Conservation (phyloP, 2,888 invertebrate genomes). For the Euplagia quadripunctaria region DNA sequence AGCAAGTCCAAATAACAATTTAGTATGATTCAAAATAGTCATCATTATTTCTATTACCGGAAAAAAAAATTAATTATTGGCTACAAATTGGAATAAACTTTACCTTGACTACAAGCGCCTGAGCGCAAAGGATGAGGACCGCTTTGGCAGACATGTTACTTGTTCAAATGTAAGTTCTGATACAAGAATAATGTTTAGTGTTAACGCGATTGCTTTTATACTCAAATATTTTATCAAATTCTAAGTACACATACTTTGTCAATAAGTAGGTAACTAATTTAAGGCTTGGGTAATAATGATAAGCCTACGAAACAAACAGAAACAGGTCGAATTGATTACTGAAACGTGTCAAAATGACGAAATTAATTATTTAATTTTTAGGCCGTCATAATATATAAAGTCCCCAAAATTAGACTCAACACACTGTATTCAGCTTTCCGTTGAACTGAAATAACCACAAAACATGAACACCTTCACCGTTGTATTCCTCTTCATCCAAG, state of each 20-base stretch:
- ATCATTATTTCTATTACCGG: too few relatives aligned
- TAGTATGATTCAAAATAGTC: too few relatives aligned
- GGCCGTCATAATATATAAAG: not conserved
- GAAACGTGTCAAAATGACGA: not conserved
- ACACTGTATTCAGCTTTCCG: slow-evolving; percentile 14
- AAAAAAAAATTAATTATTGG: too few relatives aligned
- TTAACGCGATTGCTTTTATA: not conserved
- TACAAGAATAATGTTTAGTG: slow-evolving; percentile 24
- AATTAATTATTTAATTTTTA: not conserved
- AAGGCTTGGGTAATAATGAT: not conserved
- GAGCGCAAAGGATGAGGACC: slow-evolving; percentile 54
- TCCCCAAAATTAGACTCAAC: not conserved
- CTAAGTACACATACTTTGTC: not conserved
- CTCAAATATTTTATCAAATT: not conserved
- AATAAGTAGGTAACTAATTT: not conserved
- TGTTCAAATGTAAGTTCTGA: slow-evolving; percentile 14
- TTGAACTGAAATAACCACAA: slow-evolving; percentile 16
- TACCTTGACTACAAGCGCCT: slow-evolving; percentile 41
- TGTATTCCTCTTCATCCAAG: slow-evolving; percentile 39
- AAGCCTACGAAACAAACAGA: too few relatives aligned
- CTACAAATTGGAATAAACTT: not conserved
- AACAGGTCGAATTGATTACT: too few relatives aligned
- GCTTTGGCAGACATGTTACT: slow-evolving; percentile 56
- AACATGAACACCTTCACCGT: slow-evolving; percentile 34
- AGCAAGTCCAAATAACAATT: too few relatives aligned